These are phyloP conservation scores for Eupithecia subfuscata DNA, from an alignment of 2,888 invertebrate genomes.

Conservation along the genomic window DNA sequence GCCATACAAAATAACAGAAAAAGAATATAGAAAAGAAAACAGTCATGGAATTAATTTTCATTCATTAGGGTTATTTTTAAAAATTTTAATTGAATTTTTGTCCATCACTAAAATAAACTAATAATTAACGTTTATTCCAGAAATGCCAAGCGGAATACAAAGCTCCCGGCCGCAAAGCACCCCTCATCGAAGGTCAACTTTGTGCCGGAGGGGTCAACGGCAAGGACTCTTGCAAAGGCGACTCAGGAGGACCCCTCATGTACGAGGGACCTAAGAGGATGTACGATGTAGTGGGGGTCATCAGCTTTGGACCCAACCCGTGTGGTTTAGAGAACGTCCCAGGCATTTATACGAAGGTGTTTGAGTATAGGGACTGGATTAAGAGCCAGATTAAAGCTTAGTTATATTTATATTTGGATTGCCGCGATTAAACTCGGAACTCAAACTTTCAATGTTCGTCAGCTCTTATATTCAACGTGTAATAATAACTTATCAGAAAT, in stretches of 20 bases:
- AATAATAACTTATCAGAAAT: too few relatives aligned
- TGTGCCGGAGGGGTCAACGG: constrained; percentile 85
- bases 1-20: too few relatives aligned
- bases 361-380: constrained; percentile 84
- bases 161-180: constrained; percentile 37
- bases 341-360: constrained; percentile 85
- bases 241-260: constrained; percentile 87
- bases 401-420: constrained; percentile 6
- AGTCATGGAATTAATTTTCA: too few relatives aligned
- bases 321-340: constrained; percentile 85
- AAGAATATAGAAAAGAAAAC: too few relatives aligned
- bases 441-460: too few relatives aligned
- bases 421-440: background rate
- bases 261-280: constrained; percentile 40
- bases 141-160: constrained; percentile 49
- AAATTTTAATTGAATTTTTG: too few relatives aligned
- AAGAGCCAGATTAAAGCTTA: constrained; percentile 54
- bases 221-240: constrained; percentile 85
- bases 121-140: constrained; percentile 39
- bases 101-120: too few relatives aligned
- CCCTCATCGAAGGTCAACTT: constrained; percentile 61
- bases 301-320: constrained; percentile 85
- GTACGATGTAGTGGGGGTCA: constrained; percentile 77
- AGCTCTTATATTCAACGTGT: too few relatives aligned
- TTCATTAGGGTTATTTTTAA: too few relatives aligned